Conservation (phyloP, 23 tunicate species). For the Pegea sp. region DNA sequence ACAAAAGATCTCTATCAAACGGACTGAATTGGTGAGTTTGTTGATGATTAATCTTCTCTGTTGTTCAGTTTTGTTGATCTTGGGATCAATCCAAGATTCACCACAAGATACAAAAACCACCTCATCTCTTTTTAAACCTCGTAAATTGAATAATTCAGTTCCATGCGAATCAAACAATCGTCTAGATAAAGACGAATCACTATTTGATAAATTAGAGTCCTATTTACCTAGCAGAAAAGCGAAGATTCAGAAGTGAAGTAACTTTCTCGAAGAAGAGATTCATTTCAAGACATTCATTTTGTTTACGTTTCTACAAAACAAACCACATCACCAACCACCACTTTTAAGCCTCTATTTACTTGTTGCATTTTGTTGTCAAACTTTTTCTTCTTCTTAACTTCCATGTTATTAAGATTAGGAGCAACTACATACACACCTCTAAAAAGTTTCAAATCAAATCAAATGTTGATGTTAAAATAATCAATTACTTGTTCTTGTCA, state of each 20-base stretch:
- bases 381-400: constrained; percentile 1
- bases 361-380: no score
- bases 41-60: constrained; percentile 54
- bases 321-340: no score
- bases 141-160: constrained; percentile 20
- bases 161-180: constrained; percentile 52
- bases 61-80: constrained; percentile 18
- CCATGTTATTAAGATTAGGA: constrained; percentile 30
- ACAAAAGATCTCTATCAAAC: constrained; percentile 42
- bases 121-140: constrained; percentile 36
- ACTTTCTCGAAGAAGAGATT: constrained; percentile 37
- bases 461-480: neutral
- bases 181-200: constrained; percentile 4
- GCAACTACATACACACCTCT: constrained; percentile 52
- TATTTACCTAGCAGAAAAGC: constrained; percentile 63
- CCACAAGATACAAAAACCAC: constrained; percentile 43
- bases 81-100: constrained; percentile 42
- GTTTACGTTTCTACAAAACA: constrained; percentile 3
- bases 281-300: constrained; percentile 24
- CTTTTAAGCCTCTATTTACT: no score
- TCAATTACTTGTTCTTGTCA: constrained; percentile 14
- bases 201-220: neutral
- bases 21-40: constrained; percentile 32
- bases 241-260: constrained; percentile 25
- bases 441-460: neutral